Conservation (phyloP, 2,797 vertebrate species). For the Novumbra hubbsi region DNA sequence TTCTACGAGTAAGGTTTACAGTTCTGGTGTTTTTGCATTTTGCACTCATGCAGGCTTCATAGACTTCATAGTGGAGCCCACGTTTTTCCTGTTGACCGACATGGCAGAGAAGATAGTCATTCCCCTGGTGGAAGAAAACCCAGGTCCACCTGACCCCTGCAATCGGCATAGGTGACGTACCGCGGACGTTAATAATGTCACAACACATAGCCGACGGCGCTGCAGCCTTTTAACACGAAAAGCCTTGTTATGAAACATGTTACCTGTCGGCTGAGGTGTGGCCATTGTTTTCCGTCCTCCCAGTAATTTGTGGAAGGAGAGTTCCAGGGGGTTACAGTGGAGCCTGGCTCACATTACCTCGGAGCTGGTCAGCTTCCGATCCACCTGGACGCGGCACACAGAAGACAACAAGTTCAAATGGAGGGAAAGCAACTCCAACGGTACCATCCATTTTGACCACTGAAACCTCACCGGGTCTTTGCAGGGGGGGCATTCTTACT, state of each 20-base stretch:
- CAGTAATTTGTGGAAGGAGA: constrained; percentile 88
- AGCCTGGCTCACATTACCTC: constrained; percentile 86
- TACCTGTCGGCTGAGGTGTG: not conserved
- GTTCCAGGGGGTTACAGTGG: constrained; percentile 83
- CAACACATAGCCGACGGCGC: no score
- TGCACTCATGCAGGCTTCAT: constrained; percentile 81
- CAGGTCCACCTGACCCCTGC: constrained; percentile 70
- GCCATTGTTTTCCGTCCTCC: constrained; percentile 8
- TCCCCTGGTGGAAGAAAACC: constrained; percentile 81
- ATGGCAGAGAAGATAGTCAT: constrained; percentile 91
- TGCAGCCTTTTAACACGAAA: no score
- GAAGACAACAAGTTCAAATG: constrained; percentile 94
- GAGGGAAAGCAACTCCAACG: constrained; percentile 86
- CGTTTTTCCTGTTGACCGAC: constrained; percentile 90
- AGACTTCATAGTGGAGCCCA: constrained; percentile 93
- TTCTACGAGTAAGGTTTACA: no score
- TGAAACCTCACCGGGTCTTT: not conserved
- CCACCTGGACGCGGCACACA: constrained; percentile 86
- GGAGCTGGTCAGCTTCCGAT: constrained; percentile 86
- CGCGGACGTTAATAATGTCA: no score
- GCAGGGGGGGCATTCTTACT: not conserved
- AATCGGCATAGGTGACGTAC: constrained; percentile 69
- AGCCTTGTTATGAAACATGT: no score
- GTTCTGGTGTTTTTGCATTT: no score
- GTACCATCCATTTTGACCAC: constrained; percentile 55